phyloP scores from a whole-genome alignment of 2,113 vertebrate species.

The Pterophyllum scalare region DNA sequence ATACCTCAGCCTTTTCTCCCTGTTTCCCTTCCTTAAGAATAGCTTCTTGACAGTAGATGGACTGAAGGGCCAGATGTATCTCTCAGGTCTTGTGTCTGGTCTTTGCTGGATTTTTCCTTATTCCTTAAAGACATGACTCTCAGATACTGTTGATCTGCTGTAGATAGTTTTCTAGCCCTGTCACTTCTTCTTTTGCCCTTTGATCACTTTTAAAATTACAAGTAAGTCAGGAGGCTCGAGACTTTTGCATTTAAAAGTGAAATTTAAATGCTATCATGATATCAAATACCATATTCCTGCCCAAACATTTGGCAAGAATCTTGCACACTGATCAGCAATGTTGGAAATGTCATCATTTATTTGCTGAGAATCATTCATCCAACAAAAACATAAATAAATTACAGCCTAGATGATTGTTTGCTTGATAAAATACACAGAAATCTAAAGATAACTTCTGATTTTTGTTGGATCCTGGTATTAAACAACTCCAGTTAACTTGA shows the following conservation, averaged over 20 bases:
- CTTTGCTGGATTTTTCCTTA: too few species aligned
- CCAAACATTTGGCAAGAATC: background rate
- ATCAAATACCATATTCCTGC: background rate
- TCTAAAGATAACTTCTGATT: background rate
- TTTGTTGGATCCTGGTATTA: too few species aligned
- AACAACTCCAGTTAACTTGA: background rate
- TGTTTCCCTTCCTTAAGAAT: too few species aligned
- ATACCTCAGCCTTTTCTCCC: too few species aligned
- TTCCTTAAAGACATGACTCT: too few species aligned
- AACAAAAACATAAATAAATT: background rate
- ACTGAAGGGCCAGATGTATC: too few species aligned
- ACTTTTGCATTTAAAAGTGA: accelerated
- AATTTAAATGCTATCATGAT: background rate
- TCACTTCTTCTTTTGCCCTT: too few species aligned
- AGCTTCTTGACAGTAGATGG: too few species aligned
- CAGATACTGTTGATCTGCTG: too few species aligned
- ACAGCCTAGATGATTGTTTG: background rate
- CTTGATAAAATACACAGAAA: background rate
- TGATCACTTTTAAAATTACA: background rate
- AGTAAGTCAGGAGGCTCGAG: background rate
- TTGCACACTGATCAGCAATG: background rate
- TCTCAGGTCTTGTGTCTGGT: too few species aligned
- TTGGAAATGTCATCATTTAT: background rate
- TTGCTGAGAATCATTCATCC: background rate
- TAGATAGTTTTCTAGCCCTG: too few species aligned